These are phyloP conservation scores for Platichthys flesus DNA, from an alignment of 2,113 vertebrate species.

Conservation along the genomic window DNA sequence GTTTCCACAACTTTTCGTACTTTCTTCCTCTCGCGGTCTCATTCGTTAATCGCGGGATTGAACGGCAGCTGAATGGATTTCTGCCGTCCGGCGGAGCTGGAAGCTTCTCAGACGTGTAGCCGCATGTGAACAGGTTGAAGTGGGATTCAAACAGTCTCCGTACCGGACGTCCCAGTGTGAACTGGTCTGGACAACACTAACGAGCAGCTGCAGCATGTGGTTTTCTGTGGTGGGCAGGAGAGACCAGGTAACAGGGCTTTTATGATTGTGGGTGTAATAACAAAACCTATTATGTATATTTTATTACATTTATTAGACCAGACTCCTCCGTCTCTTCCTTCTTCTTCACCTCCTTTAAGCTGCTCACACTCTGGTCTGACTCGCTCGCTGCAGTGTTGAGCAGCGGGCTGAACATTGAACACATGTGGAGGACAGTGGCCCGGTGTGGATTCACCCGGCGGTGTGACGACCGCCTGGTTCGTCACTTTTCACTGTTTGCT, in stretches of 20 bases:
- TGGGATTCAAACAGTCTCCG: constrained; percentile 34
- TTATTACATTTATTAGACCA: too few species aligned
- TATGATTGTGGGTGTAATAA: background rate
- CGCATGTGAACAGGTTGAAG: constrained; percentile 56
- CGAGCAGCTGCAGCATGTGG: constrained; percentile 87
- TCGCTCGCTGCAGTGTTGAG: background rate
- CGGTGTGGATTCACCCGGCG: background rate
- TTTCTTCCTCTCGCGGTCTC: background rate
- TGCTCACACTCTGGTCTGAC: background rate
- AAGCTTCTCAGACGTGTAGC: constrained; percentile 47
- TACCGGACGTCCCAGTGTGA: constrained; percentile 30
- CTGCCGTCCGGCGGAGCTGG: constrained; percentile 26
- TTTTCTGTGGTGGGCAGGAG: constrained; percentile 95
- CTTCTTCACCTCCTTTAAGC: too few species aligned
- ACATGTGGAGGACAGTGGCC: background rate
- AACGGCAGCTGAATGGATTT: constrained; percentile 36
- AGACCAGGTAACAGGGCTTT: constrained; percentile 70
- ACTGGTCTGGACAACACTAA: constrained; percentile 15
- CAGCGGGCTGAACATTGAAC: too few species aligned
- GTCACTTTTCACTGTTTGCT: constrained; percentile 43
- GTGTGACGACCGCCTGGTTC: constrained; percentile 21
- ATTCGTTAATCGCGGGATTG: constrained; percentile 2
- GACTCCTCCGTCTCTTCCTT: too few species aligned
- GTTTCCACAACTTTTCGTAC: background rate
- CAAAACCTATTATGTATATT: too few species aligned